Base-by-base conservation (phyloP, 2,888 invertebrate genomes). In the Netelia virgata region DNA sequence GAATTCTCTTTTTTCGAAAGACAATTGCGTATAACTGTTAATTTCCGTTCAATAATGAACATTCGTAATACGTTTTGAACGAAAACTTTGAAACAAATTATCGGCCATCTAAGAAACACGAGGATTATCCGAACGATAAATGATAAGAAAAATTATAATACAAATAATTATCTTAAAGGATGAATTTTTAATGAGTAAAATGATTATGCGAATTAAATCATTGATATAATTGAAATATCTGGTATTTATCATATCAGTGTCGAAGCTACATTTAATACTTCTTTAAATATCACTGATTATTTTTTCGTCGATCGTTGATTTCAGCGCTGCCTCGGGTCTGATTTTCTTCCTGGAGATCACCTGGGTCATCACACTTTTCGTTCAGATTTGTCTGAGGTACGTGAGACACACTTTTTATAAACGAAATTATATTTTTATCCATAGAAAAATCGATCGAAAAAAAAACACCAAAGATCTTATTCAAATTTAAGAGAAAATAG, bases 331-430 rank as follows among this genome's bases (percentile, higher is more conserved):
- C 77, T 95, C 96, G 76, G 92, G 94, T 53, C 88, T 95, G 88
- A 94, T 96, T 85, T 94, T 96, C 88, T 94, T 96, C 89, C 93
- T 96, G 84, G 96, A 96, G 94, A 94, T 95, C 78, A 95, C 95
- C 83, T 96, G 96, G 96, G 95, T 95, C 80, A 94, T 96, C 89
- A 95, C 95, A 59, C 93, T 96, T 79, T 96, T 96, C 91, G 94
- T 96, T 81, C 95, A 95, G 88, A 94, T 96, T 77, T 94, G 94
- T 88, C 89, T 94, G 86, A 94, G 94, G 95, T 95, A 92, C 92
- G 93, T 91, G 73, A 84, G 81, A n/a, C n/a, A n/a, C 61, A 87
- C 84, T 83, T 81, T 70, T 53, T 47, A 70, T 14, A 20, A 11
- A 47, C 47, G 11, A 47, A 68, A 73, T 20, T 16, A 55, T 0